phyloP scores from a whole-genome alignment of 2,113 vertebrate species.

The Mormyrus lacerda region DNA sequence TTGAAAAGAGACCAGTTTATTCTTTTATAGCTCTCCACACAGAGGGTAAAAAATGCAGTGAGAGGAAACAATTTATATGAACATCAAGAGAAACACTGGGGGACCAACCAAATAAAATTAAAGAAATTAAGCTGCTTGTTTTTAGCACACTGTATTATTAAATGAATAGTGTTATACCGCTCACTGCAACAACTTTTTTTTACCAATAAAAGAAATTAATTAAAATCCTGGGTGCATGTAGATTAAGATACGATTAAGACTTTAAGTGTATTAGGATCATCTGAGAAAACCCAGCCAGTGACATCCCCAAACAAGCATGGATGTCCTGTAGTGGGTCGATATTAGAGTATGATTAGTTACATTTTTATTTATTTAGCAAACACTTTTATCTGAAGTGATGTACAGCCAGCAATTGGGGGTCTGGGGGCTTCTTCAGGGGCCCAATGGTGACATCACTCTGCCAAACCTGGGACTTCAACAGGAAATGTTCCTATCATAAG shows the following conservation, averaged over 20 bases:
- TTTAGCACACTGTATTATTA: background rate
- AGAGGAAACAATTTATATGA: background rate
- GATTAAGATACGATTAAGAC: background rate
- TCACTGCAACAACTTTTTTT: background rate
- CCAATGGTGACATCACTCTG: background rate
- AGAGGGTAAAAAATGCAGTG: background rate
- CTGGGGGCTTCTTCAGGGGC: background rate
- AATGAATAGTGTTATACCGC: background rate
- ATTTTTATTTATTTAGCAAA: background rate
- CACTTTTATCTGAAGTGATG: background rate
- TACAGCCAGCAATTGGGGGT: background rate
- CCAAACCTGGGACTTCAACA: background rate
- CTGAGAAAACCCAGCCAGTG: background rate
- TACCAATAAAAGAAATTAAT: background rate
- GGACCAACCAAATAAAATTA: background rate
- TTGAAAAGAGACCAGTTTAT: background rate
- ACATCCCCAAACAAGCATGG: background rate
- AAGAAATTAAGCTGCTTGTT: background rate
- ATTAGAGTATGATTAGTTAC: background rate
- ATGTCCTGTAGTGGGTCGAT: background rate
- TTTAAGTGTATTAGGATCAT: background rate
- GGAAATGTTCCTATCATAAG: background rate
- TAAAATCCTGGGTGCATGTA: background rate
- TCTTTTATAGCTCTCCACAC: background rate
- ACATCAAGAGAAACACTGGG: background rate